Evolutionary conservation across 2,113 vertebrate genomes (phyloP).

Genomic region (Noctilio leporinus): DNA sequence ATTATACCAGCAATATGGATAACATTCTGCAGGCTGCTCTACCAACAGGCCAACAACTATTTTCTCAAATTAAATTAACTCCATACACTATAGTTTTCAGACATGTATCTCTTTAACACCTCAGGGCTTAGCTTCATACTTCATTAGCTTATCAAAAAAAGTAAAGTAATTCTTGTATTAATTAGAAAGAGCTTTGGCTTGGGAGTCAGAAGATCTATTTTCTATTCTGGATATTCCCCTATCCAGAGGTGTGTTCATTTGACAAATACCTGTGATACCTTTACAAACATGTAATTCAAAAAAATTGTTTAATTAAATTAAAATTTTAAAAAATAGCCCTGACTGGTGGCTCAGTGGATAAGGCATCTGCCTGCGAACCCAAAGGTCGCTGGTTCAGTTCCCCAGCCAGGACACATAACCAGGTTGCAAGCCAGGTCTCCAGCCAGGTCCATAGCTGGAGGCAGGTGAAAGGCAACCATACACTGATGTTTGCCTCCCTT

Average conservation of each 20-base stretch:
- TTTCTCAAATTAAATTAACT: constrained; percentile 56
- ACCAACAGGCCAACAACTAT: constrained; percentile 52
- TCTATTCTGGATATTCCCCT: neutral
- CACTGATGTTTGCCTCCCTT: no score
- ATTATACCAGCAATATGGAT: constrained; percentile 32
- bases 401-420: no score
- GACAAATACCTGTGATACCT: neutral
- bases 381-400: no score
- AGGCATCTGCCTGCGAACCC: no score
- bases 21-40: constrained; percentile 32
- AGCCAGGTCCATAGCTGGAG: no score
- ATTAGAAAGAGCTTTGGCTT: neutral
- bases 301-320: no score
- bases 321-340: no score
- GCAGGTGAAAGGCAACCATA: no score
- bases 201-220: neutral
- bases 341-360: no score
- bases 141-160: neutral
- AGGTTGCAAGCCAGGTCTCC: no score
- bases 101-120: neutral
- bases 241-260: neutral
- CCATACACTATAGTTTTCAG: constrained; percentile 32
- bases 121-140: neutral
- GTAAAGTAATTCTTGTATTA: neutral
- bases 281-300: neutral